Base-by-base conservation (phyloP, 2,797 vertebrate species). In the Borostomias antarcticus region DNA sequence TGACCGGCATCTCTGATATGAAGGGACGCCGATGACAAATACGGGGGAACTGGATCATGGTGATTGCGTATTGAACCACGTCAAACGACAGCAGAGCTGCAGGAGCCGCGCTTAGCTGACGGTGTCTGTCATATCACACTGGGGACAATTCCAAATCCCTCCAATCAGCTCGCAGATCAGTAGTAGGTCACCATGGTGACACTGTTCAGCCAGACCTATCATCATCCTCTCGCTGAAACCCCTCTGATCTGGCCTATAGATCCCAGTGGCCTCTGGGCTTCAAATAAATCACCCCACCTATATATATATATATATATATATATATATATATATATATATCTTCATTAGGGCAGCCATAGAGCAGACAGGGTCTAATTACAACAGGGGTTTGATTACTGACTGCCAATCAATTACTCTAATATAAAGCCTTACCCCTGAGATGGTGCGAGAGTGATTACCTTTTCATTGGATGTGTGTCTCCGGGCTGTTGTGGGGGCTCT, bases 161-260 rank as follows among this genome's bases (percentile, higher is more conserved):
- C 71, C 77, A 75, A 73, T 73, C 80, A 70, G 53, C 70, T 73
- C 69, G 61, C 61, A 58, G 59, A 48, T 71, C 72, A 75, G 78
- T 73, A 85, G 68, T 65, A 60, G 76, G 81, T 85, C 78, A 76
- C 82, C 80, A 85, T 84, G 82, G 82, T 82, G 74, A 85, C 80
- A 47, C 59, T 68, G 77, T 73, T 74, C 64, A 73, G 48, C 33
- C 45, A 64, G 70, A 74, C 66, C 43, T 68, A 75, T 80, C 61
- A 70, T 64, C 19, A 51, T 54, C 15, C 54, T 51, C 61, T 48
- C 54, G 56, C 64, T 48, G 9, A 35, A 35, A 40, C 58, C 4
- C 47, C 51, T 33, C 40, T 57, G 25, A 37, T 52, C 64, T 30
- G 59, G 13, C 37, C 25, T 58, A 48, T 43, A 47, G 69, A 64